Evolutionary conservation across 2,113 vertebrate species (phyloP).

Genomic region (Micromys minutus): DNA sequence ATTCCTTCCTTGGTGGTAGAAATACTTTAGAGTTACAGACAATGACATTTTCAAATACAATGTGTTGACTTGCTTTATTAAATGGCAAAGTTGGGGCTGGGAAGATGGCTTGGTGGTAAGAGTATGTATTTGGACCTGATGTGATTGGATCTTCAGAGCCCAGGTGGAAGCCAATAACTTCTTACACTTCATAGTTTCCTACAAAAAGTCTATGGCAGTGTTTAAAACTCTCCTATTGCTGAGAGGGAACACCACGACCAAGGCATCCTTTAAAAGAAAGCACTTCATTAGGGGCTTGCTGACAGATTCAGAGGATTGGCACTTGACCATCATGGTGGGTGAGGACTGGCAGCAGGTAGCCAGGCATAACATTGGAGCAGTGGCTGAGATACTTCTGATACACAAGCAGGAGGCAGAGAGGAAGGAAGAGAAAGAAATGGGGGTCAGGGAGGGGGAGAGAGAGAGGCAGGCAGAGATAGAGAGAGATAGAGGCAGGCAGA

Average conservation of each 20-base stretch:
- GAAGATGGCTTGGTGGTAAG: no score
- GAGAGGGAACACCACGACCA: neutral
- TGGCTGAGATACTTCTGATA: neutral
- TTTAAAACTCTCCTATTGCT: neutral
- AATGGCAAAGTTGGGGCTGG: neutral
- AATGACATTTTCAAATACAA: neutral
- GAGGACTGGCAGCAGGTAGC: neutral
- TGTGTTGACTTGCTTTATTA: conserved; percentile 12
- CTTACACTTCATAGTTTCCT: conserved; percentile 4
- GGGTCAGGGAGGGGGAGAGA: neutral
- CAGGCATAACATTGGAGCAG: neutral
- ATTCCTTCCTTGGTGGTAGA: neutral
- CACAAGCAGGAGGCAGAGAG: neutral
- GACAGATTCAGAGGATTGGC: neutral
- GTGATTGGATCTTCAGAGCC: neutral
- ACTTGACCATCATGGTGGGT: neutral
- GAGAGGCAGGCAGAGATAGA: neutral
- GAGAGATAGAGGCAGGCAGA: no score
- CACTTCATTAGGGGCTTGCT: neutral
- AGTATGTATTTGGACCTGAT: neutral
- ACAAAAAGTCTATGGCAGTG: neutral
- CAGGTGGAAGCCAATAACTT: neutral
- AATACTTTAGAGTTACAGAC: neutral
- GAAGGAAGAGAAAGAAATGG: no score
- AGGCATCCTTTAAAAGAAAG: neutral